phyloP scores from a whole-genome alignment of 2,888 invertebrate genomes.

The Sympetrum striolatum region DNA sequence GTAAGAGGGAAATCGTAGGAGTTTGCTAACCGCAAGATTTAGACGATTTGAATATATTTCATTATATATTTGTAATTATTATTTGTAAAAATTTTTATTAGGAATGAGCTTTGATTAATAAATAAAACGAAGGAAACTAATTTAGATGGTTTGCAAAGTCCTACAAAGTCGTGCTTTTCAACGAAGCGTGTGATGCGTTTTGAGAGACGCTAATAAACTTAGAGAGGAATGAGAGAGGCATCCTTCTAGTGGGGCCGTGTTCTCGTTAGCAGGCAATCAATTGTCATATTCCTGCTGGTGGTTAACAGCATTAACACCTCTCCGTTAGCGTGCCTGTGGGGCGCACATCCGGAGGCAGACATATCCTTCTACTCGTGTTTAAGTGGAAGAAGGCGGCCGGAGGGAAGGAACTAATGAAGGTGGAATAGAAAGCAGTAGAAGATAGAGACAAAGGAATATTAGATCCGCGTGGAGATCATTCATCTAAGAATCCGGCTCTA shows the following conservation, averaged over 20 bases:
- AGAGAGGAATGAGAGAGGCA: neutral
- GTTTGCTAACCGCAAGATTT: too few species aligned
- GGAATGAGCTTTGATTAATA: too few species aligned
- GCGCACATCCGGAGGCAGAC: neutral
- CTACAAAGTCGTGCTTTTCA: too few species aligned
- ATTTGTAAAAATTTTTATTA: too few species aligned
- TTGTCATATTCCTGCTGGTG: neutral
- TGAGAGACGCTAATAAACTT: neutral
- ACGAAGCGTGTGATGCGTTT: neutral
- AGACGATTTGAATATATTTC: too few species aligned
- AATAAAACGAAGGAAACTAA: too few species aligned
- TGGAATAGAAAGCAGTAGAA: neutral
- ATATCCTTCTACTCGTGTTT: neutral
- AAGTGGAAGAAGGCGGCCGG: neutral
- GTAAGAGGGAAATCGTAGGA: too few species aligned
- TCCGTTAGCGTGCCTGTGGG: neutral
- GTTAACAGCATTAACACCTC: neutral
- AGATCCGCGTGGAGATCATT: neutral
- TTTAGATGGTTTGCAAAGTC: too few species aligned
- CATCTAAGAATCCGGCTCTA: neutral
- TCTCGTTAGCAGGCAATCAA: neutral
- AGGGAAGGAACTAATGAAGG: neutral
- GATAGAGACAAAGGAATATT: neutral
- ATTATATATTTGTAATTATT: too few species aligned
- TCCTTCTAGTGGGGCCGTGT: neutral